Conservation (phyloP, 2,113 vertebrate genomes). For the Lagenorhynchus albirostris region DNA sequence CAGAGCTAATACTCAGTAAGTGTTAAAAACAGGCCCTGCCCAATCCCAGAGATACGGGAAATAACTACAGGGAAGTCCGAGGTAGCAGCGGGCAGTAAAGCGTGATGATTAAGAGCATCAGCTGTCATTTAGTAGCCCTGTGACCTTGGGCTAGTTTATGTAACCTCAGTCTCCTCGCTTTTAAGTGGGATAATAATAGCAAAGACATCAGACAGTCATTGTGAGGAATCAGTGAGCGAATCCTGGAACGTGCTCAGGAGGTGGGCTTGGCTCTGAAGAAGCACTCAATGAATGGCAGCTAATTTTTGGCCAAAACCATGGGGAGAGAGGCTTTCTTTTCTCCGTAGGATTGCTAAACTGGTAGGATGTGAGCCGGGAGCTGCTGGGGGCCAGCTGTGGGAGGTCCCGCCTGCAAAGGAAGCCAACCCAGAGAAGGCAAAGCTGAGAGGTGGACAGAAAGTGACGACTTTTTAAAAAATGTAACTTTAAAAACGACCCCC, state of each 20-base stretch:
- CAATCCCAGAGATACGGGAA: neutral
- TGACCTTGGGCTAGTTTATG: slow-evolving; percentile 48
- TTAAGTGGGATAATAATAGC: slow-evolving; percentile 36
- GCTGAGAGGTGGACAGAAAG: neutral
- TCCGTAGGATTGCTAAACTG: neutral
- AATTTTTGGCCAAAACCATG: neutral
- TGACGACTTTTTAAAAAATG: neutral
- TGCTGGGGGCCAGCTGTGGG: neutral
- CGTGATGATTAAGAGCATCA: neutral
- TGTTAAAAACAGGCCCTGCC: neutral
- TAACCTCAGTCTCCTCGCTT: slow-evolving; percentile 38
- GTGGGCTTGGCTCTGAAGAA: slow-evolving; percentile 25
- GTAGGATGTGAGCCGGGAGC: neutral
- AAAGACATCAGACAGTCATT: neutral
- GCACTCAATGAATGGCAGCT: neutral
- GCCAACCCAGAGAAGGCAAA: neutral
- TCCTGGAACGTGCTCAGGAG: slow-evolving; percentile 10
- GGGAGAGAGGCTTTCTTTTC: slow-evolving; percentile 42
- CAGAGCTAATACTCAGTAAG: neutral
- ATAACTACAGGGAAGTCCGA: accelerated
- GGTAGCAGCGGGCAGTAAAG: neutral
- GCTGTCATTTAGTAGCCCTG: neutral
- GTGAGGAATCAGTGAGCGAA: neutral
- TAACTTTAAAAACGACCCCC: neutral
- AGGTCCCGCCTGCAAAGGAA: neutral